These are phyloP conservation scores for Actinostola sp. DNA, from an alignment of 92 coral and sea anemone species.

Conservation along the genomic window DNA sequence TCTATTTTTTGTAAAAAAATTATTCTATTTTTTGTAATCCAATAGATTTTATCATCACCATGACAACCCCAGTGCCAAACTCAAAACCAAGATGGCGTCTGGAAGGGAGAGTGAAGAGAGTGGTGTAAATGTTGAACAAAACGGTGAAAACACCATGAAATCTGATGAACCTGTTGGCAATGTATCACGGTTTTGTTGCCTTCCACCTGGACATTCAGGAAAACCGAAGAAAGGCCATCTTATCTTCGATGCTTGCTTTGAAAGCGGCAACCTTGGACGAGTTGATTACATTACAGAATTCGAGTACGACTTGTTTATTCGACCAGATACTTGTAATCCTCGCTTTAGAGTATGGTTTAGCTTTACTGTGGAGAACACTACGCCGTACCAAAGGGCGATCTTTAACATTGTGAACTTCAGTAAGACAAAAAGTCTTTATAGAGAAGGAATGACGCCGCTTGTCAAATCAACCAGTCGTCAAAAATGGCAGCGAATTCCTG, in stretches of 20 bases:
- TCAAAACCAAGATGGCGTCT: conserved; percentile 90
- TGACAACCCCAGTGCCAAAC: conserved; percentile 11
- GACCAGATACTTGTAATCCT: conserved; percentile 99
- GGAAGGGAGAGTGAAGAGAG: conserved; percentile 80
- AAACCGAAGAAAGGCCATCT: conserved; percentile 89
- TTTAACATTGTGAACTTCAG: conserved; percentile 97
- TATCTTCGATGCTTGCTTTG: conserved; percentile 95
- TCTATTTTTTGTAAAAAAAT: neutral
- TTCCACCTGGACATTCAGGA: conserved; percentile 87
- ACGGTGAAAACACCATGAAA: conserved; percentile 65
- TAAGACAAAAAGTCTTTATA: conserved; percentile 96
- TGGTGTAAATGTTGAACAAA: conserved; percentile 77
- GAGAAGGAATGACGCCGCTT: conserved; percentile 98
- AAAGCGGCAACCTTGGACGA: conserved; percentile 98
- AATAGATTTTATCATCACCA: neutral
- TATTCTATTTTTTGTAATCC: neutral
- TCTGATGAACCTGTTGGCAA: conserved; percentile 93
- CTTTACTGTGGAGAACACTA: conserved; percentile 88
- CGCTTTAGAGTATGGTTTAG: conserved; percentile 99
- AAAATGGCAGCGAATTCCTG: conserved; percentile 98
- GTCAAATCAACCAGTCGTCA: conserved; percentile 96
- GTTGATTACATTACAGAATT: conserved; percentile 95
- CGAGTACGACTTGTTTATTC: conserved; percentile 95
- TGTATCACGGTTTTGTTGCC: conserved; percentile 72
- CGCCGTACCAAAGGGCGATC: conserved; percentile 92